Conservation (phyloP, 2,888 invertebrate species). For the Tricholauxania praeusta region DNA sequence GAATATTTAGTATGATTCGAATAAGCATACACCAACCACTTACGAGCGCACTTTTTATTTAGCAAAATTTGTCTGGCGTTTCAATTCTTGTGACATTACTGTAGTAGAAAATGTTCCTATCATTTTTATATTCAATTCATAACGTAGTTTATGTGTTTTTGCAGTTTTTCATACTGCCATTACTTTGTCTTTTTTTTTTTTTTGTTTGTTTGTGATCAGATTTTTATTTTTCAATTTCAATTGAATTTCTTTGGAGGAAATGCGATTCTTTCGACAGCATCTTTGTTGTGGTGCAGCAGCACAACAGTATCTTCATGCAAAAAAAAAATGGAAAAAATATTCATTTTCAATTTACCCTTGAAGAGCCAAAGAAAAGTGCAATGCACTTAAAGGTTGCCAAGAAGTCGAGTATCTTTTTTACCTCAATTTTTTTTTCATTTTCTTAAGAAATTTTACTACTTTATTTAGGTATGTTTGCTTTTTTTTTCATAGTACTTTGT, state of each 20-base stretch:
- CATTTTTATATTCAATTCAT: conserved; percentile 19
- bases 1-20: too few relatives aligned
- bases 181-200: background rate
- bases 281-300: conserved; percentile 5
- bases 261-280: conserved; percentile 3
- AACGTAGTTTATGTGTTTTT: conserved; percentile 15
- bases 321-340: background rate
- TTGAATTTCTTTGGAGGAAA: background rate
- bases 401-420: background rate
- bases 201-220: background rate
- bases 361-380: conserved; percentile 16
- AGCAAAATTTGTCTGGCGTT: too few relatives aligned
- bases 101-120: background rate
- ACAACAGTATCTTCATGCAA: background rate
- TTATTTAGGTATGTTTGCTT: too few relatives aligned
- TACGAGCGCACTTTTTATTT: too few relatives aligned
- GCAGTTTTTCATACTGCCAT: background rate
- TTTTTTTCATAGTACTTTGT: too few relatives aligned
- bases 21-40: too few relatives aligned
- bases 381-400: conserved; percentile 13
- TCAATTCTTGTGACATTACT: background rate
- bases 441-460: too few relatives aligned
- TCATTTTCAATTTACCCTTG: conserved; percentile 23
- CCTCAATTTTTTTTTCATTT: too few relatives aligned
- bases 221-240: background rate